Base-by-base conservation (phyloP, 2,888 invertebrate species). In the Tetropium fuscum region DNA sequence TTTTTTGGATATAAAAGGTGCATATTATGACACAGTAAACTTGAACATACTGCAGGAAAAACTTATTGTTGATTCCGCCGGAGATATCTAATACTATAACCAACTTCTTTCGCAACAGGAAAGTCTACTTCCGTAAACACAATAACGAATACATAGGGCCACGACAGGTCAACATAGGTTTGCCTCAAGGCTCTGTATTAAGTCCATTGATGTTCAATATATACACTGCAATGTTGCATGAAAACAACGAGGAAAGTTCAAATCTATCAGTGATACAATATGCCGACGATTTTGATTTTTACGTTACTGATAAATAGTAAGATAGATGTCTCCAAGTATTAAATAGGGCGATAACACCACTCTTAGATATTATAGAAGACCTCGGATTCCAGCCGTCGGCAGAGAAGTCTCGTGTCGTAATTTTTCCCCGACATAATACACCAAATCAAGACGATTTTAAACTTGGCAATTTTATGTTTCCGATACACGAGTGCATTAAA, bases 181-280 rank as follows among this genome's bases (percentile, higher is more conserved):
- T 34, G 7, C 48, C 48, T n/a, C 32, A 47, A 16, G 27, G 47
- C 2, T 27, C 22, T n/a, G 30, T 47, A 4, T 27, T 30, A 15
- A 8, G n/a, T 11, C 18, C 36, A 27, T n/a, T 27, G 2, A n/a
- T 41, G 8, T 41, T 16, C 19, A 18, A 19, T 41, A 41, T 41
- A 18, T 41, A 41, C 15, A 18, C 41, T 4, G 16, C 19, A 10
- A 19, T 18, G 5, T 18, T 41, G 4, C 18, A 41, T 18, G 1
- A 15, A 8, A 1, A 8, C n/a, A 8, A n/a, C 8, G 2, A n/a
- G 18, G 18, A 3, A 2, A 13, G 2, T 2, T 18, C 19, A 3
- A 13, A 2, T 7, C 16, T n/a, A 13, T 41, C n/a, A n/a, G n/a
- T n/a, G n/a, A n/a, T 41, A 18, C 41, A 41, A 18, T 41, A 25